A percentile compares a stretch with the other conserved stretches of the same genome.
phyloP scores from a whole-genome alignment of 2,113 vertebrate species.

The Austrofundulus limnaeus region DNA sequence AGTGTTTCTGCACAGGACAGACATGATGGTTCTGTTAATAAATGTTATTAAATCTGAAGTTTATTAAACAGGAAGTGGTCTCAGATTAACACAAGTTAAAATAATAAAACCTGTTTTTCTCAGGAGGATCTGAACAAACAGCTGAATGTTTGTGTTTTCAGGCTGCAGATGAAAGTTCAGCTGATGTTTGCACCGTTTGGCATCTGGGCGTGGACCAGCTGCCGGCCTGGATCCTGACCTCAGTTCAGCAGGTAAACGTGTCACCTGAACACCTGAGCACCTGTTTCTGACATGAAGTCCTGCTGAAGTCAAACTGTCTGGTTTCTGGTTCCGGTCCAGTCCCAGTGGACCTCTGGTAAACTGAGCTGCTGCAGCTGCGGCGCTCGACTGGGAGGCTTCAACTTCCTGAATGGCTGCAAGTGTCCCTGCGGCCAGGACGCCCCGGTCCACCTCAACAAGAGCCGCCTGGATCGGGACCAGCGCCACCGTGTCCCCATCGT shows the following conservation, averaged over 20 bases:
- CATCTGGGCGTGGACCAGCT: conserved; percentile 82
- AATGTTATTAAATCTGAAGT: too few species aligned
- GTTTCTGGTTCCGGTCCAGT: conserved; percentile 68
- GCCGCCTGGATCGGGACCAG: conserved; percentile 77
- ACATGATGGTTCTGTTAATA: too few species aligned
- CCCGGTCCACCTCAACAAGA: conserved; percentile 83
- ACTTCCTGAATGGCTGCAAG: conserved; percentile 81
- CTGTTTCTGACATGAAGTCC: too few species aligned
- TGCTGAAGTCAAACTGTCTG: too few species aligned
- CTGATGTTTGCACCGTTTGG: conserved; percentile 79
- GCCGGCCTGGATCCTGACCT: conserved; percentile 83
- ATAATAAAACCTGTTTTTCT: too few species aligned
- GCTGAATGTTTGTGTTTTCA: conserved; percentile 1
- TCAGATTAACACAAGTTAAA: too few species aligned
- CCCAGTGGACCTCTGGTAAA: conserved; percentile 86
- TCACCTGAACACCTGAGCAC: neutral
- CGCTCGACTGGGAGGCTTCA: conserved; percentile 84
- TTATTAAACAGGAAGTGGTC: too few species aligned
- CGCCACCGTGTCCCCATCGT: conserved; percentile 46
- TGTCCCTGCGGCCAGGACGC: conserved; percentile 82
- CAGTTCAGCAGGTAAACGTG: conserved; percentile 80
- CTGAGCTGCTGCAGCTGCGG: conserved; percentile 86
- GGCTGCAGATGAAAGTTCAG: conserved; percentile 43
- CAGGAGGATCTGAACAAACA: too few species aligned
- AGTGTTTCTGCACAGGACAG: too few species aligned